A percentile compares a stretch with the other conserved stretches of the same genome.
These are phyloP conservation scores for Paramisgurnus dabryanus DNA, from an alignment of 2,113 vertebrate genomes.

Conservation along the genomic window DNA sequence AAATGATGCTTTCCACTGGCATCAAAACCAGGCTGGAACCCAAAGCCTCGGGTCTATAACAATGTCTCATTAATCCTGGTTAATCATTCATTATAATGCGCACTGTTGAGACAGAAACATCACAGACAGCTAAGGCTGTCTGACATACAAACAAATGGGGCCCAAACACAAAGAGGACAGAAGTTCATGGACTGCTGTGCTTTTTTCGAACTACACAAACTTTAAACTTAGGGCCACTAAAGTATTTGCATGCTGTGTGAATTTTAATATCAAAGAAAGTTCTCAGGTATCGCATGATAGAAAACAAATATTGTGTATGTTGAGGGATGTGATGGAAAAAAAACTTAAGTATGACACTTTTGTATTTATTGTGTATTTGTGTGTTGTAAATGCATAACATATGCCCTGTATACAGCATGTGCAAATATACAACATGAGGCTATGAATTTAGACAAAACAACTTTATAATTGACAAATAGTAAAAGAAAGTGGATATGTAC, in stretches of 20 bases:
- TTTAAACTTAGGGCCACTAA: neutral
- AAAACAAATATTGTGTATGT: no score
- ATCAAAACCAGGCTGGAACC: slow-evolving; percentile 30
- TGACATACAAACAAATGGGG: slow-evolving; percentile 23
- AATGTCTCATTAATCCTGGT: slow-evolving; percentile 25
- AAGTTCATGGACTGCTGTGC: slow-evolving; percentile 15
- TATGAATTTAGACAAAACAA: no score
- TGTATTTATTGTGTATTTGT: no score
- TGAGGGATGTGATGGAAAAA: no score
- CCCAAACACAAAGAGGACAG: slow-evolving; percentile 19
- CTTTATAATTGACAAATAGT: no score
- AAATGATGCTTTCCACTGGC: neutral
- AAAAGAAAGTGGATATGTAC: no score
- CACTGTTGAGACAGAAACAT: slow-evolving; percentile 39
- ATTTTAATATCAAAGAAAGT: no score
- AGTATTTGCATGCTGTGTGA: neutral
- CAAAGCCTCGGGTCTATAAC: slow-evolving; percentile 37
- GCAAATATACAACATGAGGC: no score
- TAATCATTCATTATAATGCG: slow-evolving; percentile 38
- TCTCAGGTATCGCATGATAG: no score
- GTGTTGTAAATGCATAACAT: no score
- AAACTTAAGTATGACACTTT: no score
- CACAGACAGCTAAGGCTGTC: slow-evolving; percentile 10
- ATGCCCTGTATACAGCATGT: no score
- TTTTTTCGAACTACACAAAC: neutral